phyloP scores from a whole-genome alignment of 1,140 invertebrate genomes.

The Trichonephila clavata region DNA sequence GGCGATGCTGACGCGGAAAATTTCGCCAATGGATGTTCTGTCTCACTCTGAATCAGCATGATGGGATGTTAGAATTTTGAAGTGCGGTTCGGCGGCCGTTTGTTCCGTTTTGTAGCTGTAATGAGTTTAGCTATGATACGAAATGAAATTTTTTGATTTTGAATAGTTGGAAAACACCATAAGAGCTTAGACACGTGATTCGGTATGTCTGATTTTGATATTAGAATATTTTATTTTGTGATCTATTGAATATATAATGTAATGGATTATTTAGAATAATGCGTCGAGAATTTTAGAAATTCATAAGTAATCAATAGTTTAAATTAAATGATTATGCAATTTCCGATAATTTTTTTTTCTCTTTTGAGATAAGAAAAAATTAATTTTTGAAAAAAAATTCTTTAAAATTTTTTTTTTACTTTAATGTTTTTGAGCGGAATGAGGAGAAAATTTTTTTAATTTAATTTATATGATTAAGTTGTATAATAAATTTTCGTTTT shows the following conservation, averaged over 20 bases:
- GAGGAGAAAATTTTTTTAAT: too few relatives aligned
- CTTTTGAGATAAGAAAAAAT: too few relatives aligned
- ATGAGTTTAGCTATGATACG: neutral
- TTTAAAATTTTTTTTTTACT: too few relatives aligned
- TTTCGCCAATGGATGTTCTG: neutral
- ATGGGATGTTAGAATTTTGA: constrained; percentile 24
- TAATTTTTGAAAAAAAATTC: too few relatives aligned
- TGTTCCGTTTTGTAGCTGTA: neutral
- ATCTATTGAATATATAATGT: neutral
- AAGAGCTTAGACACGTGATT: neutral
- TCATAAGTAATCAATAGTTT: neutral
- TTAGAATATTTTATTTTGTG: neutral
- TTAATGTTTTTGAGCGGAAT: too few relatives aligned
- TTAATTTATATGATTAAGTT: too few relatives aligned
- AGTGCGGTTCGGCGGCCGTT: neutral
- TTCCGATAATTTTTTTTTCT: neutral
- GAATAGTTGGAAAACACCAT: neutral
- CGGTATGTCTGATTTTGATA: neutral
- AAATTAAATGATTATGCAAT: neutral
- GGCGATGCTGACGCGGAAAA: neutral
- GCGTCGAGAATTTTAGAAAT: neutral
- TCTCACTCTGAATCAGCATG: neutral
- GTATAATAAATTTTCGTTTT: too few relatives aligned
- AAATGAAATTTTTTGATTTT: neutral
- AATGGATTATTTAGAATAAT: neutral